Evolutionary conservation across 2,888 invertebrate species (phyloP).

Genomic region (Drosophila engyochracea): DNA sequence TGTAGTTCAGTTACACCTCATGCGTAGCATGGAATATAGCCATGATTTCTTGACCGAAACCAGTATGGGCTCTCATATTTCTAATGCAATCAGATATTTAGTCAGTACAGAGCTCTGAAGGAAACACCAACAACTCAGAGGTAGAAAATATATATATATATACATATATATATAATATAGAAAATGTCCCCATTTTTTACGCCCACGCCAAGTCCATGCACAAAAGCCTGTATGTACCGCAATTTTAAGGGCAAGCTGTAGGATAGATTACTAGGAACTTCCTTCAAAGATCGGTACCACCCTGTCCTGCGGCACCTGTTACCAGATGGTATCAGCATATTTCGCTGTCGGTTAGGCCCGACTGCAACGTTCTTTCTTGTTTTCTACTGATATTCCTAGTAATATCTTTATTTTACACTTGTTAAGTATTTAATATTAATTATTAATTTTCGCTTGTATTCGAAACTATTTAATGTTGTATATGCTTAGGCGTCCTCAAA

Average conservation of each 20-base stretch:
- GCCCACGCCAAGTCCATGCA: neutral
- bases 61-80: neutral
- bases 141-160: no score
- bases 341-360: neutral
- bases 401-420: neutral
- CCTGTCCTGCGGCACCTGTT: neutral
- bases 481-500: neutral
- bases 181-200: neutral
- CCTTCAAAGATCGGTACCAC: neutral
- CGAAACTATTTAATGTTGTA: neutral
- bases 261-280: neutral
- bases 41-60: neutral
- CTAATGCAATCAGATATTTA: neutral
- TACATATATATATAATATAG: neutral
- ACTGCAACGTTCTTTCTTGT: neutral
- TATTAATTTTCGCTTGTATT: neutral
- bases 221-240: neutral
- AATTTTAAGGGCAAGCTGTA: neutral
- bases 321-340: neutral
- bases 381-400: neutral
- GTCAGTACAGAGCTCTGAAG: neutral
- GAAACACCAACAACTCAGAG: neutral
- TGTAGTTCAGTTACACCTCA: neutral
- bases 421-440: neutral
- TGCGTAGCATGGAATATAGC: neutral